Base-by-base conservation (phyloP, 2,888 invertebrate genomes). In the Stegana nigrithorax region DNA sequence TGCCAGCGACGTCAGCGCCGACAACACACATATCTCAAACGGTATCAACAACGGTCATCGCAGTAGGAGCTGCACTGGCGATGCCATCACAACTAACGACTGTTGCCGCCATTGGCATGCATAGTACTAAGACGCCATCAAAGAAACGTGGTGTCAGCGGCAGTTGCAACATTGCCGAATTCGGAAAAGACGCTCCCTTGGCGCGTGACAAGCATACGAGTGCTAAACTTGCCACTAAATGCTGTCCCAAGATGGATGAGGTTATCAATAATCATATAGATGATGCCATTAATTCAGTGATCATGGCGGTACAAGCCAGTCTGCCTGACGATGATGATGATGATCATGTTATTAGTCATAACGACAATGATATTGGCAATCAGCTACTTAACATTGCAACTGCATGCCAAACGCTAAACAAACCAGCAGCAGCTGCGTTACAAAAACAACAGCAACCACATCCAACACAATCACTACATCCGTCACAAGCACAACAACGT, bases 231-330 rank as follows among this genome's bases (percentile, higher is more conserved):
- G 59, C 59, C 45, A 8, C 27, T 4, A 82, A 82, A 66, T 36
- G 29, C 0, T 39, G 57, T 17, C 66, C 71, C 2, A 81, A 80
- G 23, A 82, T 82, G 82, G 82, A 83, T 56, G 82, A 82, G 59
- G 80, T 78, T 58, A 81, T 82, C 29, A 82, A 81, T 44, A 81
- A 81, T 55, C 82, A 82, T 45, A 82, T 82, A 47, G 81, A 82
- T 47, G 82, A 82, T 69, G 82, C 82, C 56, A 82, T 82, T 25
- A 83, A 83, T 39, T 82, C 82, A 0, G 82, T 82, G 0, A 80
- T 82, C n/a, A 65, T 81, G 68, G 82, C 83, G 3, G 82, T 80
- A 2, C 79, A 79, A 45, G 81, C 68, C 8, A 77, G 77, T 51
- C 58, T 80, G 44, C 71, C 77, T 4, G 72, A 77, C 14, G 71